phyloP scores from a whole-genome alignment of 2,113 vertebrate species.

The Nyctereutes procyonoides region DNA sequence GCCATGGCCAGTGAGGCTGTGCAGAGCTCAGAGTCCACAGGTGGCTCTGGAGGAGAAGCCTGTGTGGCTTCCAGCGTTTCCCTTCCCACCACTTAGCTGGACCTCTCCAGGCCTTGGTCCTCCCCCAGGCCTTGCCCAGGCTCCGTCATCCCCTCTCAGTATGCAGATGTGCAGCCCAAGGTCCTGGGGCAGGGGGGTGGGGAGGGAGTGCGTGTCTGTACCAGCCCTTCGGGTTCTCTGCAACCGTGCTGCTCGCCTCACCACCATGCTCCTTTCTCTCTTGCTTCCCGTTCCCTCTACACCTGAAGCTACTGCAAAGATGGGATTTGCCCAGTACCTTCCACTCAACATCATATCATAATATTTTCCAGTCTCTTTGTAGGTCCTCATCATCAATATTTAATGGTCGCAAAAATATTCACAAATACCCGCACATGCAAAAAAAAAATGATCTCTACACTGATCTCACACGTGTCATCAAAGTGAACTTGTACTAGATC shows the following conservation, averaged over 20 bases:
- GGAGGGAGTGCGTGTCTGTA: fast-evolving
- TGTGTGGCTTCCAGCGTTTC: too few species aligned
- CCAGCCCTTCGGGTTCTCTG: not conserved
- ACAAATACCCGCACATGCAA: not conserved
- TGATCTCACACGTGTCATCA: not conserved
- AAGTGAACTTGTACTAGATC: not conserved
- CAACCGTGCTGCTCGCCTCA: fast-evolving
- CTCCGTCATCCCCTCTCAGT: fast-evolving
- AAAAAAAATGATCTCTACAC: not conserved
- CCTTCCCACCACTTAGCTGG: fast-evolving
- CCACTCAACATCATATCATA: fast-evolving
- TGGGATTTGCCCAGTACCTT: fast-evolving
- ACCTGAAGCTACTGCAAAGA: not conserved
- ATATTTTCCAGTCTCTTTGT: not conserved
- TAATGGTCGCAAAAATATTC: slow-evolving; percentile 34
- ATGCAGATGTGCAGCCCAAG: fast-evolving
- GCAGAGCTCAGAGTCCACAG: not conserved
- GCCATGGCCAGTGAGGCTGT: fast-evolving
- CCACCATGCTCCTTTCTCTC: fast-evolving
- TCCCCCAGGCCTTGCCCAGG: fast-evolving
- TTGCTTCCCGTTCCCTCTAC: fast-evolving
- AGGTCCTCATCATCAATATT: slow-evolving; percentile 5
- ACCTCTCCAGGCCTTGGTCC: not conserved
- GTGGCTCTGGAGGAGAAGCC: fast-evolving
- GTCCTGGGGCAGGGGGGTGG: fast-evolving